Base-by-base conservation (phyloP, 2,888 invertebrate genomes). In the Luperina testacea region DNA sequence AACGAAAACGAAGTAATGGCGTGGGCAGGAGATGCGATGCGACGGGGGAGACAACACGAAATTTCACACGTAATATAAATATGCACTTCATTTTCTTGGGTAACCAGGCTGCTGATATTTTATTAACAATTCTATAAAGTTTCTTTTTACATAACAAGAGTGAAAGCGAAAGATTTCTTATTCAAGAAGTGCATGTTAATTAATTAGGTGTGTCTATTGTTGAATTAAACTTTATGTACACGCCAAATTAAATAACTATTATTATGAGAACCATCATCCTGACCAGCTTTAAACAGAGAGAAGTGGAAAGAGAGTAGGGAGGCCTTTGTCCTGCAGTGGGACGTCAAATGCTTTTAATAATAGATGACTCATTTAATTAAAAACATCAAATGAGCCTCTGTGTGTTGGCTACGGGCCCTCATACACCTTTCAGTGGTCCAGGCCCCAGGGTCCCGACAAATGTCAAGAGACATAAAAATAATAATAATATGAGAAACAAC, bases 141-240 rank as follows among this genome's bases (percentile, higher is more conserved):
- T 83, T 83, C 38, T 71, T 81, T 80, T 84, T 71, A 78, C 48
- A 74, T 83, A 63, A 71, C 59, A 27, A 65, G 15, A 48, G 81
- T 68, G 83, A 83, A 83, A 84, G 84, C 71, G 45, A 45, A 70
- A 70, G 17, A 77, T 59, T 45, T 69, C 32, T 69, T 24, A 63
- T 59, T 73, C 77, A 80, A 77, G 81, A 77, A 81, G 42, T 64
- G 69, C 68, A 83, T 70, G 11, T 68, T 17, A 75, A 71, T 80
- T 24, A 80, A 76, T 67, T 51, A 53, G 32, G 65, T 71, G 61
- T 63, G 65, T 72, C 2, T 57, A 27, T 72, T 65, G n/a, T 69
- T 20, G 27, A 61, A 70, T 69, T 72, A 38, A 32, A 69, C 20
- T 68, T 7, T 2, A 59, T 17, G 38, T 20, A 51, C 24, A 67